Evolutionary conservation across 2,797 vertebrate species (phyloP), one percentile per base, ranked within the genome.

Genomic region (Dipus sagitta): DNA sequence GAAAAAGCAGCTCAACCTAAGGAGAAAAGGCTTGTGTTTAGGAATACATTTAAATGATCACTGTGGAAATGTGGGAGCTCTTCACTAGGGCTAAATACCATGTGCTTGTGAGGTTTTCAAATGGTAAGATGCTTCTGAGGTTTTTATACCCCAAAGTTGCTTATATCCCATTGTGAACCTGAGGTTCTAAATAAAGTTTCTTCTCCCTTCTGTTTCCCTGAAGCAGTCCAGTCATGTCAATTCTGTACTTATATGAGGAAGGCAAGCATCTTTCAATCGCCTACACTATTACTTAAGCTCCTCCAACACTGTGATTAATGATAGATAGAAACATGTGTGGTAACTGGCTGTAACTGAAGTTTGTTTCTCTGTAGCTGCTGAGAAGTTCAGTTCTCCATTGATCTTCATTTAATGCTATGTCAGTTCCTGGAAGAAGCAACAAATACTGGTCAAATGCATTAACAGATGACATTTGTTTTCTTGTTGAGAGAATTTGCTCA

Each of bases 401-500:
- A 52, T 68, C 28, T 91, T 15, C 12, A 64, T 86, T 23, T 67
- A 47, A 47, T 47, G 10, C 38, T 72, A 88, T 18, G 76, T 28
- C 70, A 38, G 34, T 90, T 32, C 12, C 14, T 64, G 18, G 12
- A 68, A 24, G 64, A 77, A 86, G 47, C 47, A 47, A 47, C 47
- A 47, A 47, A 47, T 47, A 47, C 9, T 11, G 11, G 47, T 47
- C 54, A 30, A 83, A 92, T 42, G 1, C 6, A 24, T 72, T 68
- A 77, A 67, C 75, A 62, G 21, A 28, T 76, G 26, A 2, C 82
- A 38, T 70, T 80, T 74, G 3, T 88, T 88, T 82, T 91, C 38
- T 34, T 58, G n/a, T 90, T 86, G 24, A 78, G 65, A 90, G 72
- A 85, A n/a, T 89, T 90, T 92, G 74, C 60, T 60, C 82, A 64